Evolutionary conservation across 2,888 invertebrate species (phyloP).

Genomic region (Drosophila austrosaltans): DNA sequence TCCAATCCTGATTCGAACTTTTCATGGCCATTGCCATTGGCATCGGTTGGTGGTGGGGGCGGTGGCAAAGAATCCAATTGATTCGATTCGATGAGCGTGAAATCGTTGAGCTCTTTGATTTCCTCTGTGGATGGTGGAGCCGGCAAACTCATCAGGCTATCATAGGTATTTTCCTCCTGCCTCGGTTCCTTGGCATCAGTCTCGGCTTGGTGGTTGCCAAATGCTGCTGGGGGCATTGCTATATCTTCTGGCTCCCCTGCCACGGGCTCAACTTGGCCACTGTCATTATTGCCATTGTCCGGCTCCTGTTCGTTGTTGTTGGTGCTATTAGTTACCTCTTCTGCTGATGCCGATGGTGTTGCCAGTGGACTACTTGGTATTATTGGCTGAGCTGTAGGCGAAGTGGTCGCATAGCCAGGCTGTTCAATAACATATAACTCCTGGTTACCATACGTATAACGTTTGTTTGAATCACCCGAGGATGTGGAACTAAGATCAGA

Average conservation of each 20-base stretch:
- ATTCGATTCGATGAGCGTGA: conserved; percentile 76
- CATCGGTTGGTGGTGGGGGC: conserved; percentile 77
- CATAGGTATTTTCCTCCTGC: conserved; percentile 75
- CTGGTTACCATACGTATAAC: conserved; percentile 92
- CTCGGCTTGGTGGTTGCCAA: conserved; percentile 9
- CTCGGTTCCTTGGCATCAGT: conserved; percentile 8
- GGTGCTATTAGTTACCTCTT: conserved; percentile 29
- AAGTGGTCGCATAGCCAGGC: conserved; percentile 86
- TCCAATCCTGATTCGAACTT: not conserved
- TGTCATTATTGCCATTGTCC: conserved; percentile 66
- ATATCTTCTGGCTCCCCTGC: conserved; percentile 17
- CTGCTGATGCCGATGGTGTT: conserved; percentile 3
- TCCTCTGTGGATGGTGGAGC: conserved; percentile 83
- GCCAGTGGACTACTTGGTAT: conserved; percentile 1
- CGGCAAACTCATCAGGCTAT: conserved; percentile 83
- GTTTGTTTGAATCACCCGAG: conserved; percentile 89
- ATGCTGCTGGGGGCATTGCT: conserved; percentile 34
- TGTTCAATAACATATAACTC: conserved; percentile 90
- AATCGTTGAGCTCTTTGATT: conserved; percentile 81
- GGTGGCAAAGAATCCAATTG: conserved; percentile 83
- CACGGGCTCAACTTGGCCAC: conserved; percentile 73
- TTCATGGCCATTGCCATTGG: conserved; percentile 22
- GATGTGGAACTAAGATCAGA: conserved; percentile 90
- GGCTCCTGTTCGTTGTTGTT: conserved; percentile 49
- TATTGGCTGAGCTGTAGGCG: conserved; percentile 53